Percentiles rank a stretch among this genome's conserved stretches.
Evolutionary conservation across 2,113 vertebrate species (phyloP).

Genomic region (Picathartes gymnocephalus): DNA sequence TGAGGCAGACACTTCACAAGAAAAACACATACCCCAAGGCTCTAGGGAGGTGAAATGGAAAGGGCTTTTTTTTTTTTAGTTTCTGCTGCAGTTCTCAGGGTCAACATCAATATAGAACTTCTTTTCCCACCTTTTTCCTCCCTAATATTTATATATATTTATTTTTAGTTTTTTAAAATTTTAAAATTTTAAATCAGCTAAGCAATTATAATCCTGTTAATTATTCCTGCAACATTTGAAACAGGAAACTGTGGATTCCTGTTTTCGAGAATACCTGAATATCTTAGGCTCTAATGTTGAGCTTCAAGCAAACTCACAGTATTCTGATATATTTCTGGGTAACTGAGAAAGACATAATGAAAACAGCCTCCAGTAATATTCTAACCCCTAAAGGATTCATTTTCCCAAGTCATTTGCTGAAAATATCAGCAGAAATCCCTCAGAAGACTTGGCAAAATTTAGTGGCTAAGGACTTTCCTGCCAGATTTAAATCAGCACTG

Average conservation of each 20-base stretch:
- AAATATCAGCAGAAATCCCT: neutral
- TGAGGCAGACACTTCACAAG: neutral
- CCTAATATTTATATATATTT: too few species aligned
- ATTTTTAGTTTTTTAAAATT: too few species aligned
- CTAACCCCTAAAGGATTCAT: neutral
- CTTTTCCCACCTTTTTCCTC: fast-evolving
- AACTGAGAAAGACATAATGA: neutral
- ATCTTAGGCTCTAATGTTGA: neutral
- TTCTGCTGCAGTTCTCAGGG: neutral
- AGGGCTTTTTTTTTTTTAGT: neutral
- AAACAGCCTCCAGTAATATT: neutral
- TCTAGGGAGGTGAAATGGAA: neutral
- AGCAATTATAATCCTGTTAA: neutral
- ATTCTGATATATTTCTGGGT: neutral
- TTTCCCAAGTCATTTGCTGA: neutral
- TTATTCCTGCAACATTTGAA: neutral
- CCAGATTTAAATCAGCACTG: neutral
- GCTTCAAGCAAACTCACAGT: neutral
- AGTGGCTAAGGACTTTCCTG: neutral
- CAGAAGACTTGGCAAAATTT: neutral
- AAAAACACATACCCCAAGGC: neutral
- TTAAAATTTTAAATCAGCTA: neutral
- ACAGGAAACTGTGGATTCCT: neutral
- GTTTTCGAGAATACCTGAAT: neutral
- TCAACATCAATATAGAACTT: neutral